Evolutionary conservation across 37 sponge, comb jelly and placozoan species (phyloP).

Genomic region (Geodia barretti): DNA sequence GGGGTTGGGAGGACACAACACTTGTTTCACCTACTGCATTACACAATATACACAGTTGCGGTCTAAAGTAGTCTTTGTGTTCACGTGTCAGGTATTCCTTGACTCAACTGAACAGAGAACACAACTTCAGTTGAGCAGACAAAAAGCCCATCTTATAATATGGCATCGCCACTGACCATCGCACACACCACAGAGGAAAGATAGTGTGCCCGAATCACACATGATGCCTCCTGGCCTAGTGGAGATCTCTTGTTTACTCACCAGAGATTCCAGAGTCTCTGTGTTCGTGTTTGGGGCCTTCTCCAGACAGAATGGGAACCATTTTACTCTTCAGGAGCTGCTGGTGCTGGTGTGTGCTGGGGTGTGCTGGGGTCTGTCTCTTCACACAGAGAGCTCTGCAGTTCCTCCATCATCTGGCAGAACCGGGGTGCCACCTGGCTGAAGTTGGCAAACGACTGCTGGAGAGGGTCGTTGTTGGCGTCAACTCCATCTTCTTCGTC

Average conservation of each 20-base stretch:
- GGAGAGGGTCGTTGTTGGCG: slow-evolving; percentile 11
- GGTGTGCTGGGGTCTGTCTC: slow-evolving; percentile 1
- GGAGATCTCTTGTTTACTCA: too few relatives aligned
- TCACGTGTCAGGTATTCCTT: background rate
- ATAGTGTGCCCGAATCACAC: too few relatives aligned
- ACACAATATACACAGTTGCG: too few relatives aligned
- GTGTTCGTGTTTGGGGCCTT: slow-evolving; percentile 34
- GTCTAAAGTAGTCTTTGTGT: too few relatives aligned
- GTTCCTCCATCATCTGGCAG: slow-evolving; percentile 26
- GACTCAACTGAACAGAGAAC: background rate
- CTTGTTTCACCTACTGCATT: too few relatives aligned
- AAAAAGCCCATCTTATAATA: background rate
- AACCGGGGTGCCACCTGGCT: slow-evolving; percentile 46
- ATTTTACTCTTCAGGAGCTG: background rate
- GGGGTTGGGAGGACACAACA: too few relatives aligned
- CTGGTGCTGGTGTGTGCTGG: too few relatives aligned
- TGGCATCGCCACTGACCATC: background rate
- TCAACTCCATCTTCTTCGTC: slow-evolving; percentile 57
- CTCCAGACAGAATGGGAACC: background rate
- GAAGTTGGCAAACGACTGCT: slow-evolving; percentile 64
- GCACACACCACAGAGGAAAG: too few relatives aligned
- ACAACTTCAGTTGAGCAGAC: background rate
- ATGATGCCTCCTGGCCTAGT: too few relatives aligned
- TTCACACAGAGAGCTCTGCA: slow-evolving; percentile 5
- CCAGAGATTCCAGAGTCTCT: slow-evolving; percentile 44